A percentile compares a stretch with the other conserved stretches of the same genome.
Evolutionary conservation across 2,797 vertebrate genomes (phyloP).

Genomic region (Jordanella pulchra): DNA sequence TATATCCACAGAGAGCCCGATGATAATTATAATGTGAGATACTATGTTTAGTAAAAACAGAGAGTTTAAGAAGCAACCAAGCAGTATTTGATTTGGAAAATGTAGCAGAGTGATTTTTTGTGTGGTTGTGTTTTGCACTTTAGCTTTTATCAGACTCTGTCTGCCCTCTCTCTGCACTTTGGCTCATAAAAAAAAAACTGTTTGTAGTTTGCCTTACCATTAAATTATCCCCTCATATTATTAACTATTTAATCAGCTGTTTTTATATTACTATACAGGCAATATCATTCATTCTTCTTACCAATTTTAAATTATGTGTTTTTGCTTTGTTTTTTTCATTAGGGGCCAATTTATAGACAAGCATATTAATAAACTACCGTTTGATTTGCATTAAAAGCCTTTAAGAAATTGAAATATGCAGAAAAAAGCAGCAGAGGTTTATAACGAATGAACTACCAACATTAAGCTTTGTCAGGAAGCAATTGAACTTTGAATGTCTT

Average conservation of each 20-base stretch:
- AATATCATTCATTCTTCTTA: neutral
- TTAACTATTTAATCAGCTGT: neutral
- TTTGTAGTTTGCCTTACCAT: neutral
- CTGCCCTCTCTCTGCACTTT: neutral
- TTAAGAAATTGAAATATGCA: neutral
- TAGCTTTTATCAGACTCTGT: neutral
- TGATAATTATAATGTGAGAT: neutral
- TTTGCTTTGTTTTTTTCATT: neutral
- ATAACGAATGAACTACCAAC: neutral
- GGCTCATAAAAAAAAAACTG: neutral
- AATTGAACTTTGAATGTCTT: neutral
- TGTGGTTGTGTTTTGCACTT: neutral
- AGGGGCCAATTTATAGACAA: neutral
- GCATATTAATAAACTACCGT: neutral
- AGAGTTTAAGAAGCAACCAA: neutral
- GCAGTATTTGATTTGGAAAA: neutral
- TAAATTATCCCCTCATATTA: neutral
- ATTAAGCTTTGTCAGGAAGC: neutral
- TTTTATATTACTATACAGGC: neutral
- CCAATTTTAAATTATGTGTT: too few species aligned
- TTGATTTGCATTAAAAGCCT: neutral
- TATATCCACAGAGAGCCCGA: neutral
- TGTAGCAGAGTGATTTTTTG: neutral
- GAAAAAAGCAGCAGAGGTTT: neutral
- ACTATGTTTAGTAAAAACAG: neutral